Base-by-base conservation (phyloP, 2,888 invertebrate genomes). In the Thymelicus sylvestris region DNA sequence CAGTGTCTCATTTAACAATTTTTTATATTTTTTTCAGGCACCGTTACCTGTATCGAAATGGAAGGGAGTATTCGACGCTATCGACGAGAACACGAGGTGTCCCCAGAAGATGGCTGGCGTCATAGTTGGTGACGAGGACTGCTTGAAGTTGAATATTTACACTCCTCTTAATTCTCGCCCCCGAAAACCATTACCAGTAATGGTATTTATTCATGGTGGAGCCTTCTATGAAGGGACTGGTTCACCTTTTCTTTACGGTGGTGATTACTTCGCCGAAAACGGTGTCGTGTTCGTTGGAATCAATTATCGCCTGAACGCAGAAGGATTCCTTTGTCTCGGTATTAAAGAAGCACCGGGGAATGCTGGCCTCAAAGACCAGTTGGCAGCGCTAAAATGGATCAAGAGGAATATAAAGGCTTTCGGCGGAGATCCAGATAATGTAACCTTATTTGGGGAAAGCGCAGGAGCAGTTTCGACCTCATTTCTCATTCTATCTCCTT, bases 121-220 rank as follows among this genome's bases (percentile, higher is more conserved):
- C 44, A 65, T 89, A 31, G 75, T 87, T 5, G 92, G 92, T 4
- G 82, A 87, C 50, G 81, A 86, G 4, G 83, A 93, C 83, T 93
- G 93, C 74, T 79, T 93, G 31, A 90, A 89, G 48, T 82, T 93
- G 0, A 89, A 92, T 76, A 79, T 93, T 59, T 91, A 91, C 78
- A 79, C 88, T 0, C 93, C 93, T 2, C 77, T 80, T 1, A 74
- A 77, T 2, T 60, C 60, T 2, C 72, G 80, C 48, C 83, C 86
- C 0, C 80, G 82, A 15, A 71, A 74, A 44, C 74, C 74, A 13
- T 81, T 94, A 0, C 95, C 95, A 0, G 95, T 96, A 0, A 95
- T 96, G 95, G 94, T 95, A 4, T 96, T 94, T 88, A 90, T 96
- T 19, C 96, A 96, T 76, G 95, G 95, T 3, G 96, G 96, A 0